A percentile compares a stretch with the other conserved stretches of the same genome.
These are phyloP conservation scores for Metallyticus violacea DNA, from an alignment of 2,888 invertebrate species.

Conservation along the genomic window DNA sequence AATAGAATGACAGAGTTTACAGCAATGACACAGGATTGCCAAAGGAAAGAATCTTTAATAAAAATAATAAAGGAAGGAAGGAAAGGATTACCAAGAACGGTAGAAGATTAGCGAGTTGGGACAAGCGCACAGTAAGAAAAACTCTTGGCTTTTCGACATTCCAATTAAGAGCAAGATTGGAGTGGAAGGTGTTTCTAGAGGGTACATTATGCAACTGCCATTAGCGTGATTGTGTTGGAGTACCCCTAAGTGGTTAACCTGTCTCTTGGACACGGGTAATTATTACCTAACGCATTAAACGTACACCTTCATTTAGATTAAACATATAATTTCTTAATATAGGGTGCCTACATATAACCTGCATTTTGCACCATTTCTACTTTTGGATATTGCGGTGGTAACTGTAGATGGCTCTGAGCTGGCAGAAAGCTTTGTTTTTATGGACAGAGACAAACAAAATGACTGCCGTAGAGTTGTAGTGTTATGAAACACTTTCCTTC, in stretches of 20 bases:
- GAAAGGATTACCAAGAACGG: background rate
- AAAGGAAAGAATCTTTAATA: background rate
- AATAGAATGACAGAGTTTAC: background rate
- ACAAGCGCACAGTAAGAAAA: background rate
- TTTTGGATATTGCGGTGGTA: too few species aligned
- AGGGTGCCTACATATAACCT: too few species aligned
- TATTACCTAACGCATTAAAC: too few species aligned
- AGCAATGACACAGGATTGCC: background rate
- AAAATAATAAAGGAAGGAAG: background rate
- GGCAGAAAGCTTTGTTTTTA: too few species aligned
- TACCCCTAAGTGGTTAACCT: background rate
- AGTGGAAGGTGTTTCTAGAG: background rate
- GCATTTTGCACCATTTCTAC: too few species aligned
- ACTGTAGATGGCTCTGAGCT: too few species aligned
- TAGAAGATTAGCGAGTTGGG: background rate
- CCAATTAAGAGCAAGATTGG: background rate
- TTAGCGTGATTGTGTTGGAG: conserved; percentile 3
- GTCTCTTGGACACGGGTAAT: background rate
- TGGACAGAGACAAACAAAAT: too few species aligned
- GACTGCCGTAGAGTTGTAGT: too few species aligned
- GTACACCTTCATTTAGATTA: too few species aligned
- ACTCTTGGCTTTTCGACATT: background rate
- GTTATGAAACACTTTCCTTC: too few species aligned
- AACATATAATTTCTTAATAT: too few species aligned
- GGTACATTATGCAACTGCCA: conserved; percentile 7